phyloP scores from a whole-genome alignment of 2,888 invertebrate genomes.

The Herminia tarsipennalis region DNA sequence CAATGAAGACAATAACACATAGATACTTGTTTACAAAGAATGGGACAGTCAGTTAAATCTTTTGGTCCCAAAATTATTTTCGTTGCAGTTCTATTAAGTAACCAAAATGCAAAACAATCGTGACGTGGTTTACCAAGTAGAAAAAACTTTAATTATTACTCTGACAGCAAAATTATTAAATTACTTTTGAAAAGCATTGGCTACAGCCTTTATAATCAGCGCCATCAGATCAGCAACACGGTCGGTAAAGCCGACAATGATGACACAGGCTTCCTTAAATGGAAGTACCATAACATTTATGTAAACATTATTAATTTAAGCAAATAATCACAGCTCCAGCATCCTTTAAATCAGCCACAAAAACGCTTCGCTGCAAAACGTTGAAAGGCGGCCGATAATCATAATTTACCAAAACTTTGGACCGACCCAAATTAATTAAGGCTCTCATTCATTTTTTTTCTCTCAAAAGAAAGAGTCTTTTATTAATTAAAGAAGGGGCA shows the following conservation, averaged over 20 bases:
- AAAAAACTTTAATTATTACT: too few relatives aligned
- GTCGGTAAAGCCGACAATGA: background rate
- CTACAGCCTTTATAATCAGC: background rate
- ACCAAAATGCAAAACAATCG: too few relatives aligned
- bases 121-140: too few relatives aligned
- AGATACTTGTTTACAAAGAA: too few relatives aligned
- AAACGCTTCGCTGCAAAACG: constrained; percentile 50
- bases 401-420: constrained; percentile 70
- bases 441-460: constrained; percentile 74
- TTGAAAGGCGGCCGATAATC: constrained; percentile 63
- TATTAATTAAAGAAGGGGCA: constrained; percentile 82
- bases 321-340: constrained; percentile 9
- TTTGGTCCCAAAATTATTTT: too few relatives aligned
- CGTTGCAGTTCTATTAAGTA: too few relatives aligned
- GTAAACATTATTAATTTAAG: constrained; percentile 11
- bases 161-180: background rate
- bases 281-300: background rate
- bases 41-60: too few relatives aligned
- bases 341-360: constrained; percentile 6
- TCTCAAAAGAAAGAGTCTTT: constrained; percentile 60
- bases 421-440: constrained; percentile 77
- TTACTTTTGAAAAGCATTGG: background rate
- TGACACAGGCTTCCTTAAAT: constrained; percentile 3
- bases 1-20: too few relatives aligned
- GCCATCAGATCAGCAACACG: background rate